Percentiles rank a stretch among this genome's conserved stretches.
Evolutionary conservation across 2,113 vertebrate genomes (phyloP).

Genomic region (Cryptomyrus ogoouensis): DNA sequence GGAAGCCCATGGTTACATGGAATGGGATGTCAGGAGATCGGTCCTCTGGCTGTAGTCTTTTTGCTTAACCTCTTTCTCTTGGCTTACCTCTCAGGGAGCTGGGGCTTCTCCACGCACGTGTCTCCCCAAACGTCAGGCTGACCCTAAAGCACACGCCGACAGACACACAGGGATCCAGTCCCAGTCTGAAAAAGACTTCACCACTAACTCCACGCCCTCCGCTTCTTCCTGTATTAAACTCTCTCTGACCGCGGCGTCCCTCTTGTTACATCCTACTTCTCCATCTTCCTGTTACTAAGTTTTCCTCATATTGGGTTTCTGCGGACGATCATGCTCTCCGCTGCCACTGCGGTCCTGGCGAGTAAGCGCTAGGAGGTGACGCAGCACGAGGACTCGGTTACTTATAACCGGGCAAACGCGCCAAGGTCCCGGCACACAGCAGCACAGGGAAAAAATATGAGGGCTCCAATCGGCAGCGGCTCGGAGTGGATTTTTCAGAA

Average conservation of each 20-base stretch:
- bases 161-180: not conserved
- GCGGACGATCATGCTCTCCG: not conserved
- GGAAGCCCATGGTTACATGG: not conserved
- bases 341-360: not conserved
- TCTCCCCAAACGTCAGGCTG: not conserved
- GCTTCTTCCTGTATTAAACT: not conserved
- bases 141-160: not conserved
- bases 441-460: conserved; percentile 12
- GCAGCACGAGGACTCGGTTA: not conserved
- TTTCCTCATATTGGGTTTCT: not conserved
- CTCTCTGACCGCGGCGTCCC: not conserved
- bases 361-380: not conserved
- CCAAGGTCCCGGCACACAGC: not conserved
- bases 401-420: not conserved
- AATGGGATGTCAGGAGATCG: not conserved
- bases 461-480: not conserved
- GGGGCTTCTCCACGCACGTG: not conserved
- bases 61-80: not conserved
- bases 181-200: not conserved
- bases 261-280: not conserved
- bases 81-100: not conserved
- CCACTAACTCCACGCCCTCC: not conserved
- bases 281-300: not conserved
- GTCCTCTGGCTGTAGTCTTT: not conserved
- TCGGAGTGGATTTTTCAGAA: not conserved